Conservation (phyloP, 2,797 vertebrate species). For the Etheostoma perlongum region DNA sequence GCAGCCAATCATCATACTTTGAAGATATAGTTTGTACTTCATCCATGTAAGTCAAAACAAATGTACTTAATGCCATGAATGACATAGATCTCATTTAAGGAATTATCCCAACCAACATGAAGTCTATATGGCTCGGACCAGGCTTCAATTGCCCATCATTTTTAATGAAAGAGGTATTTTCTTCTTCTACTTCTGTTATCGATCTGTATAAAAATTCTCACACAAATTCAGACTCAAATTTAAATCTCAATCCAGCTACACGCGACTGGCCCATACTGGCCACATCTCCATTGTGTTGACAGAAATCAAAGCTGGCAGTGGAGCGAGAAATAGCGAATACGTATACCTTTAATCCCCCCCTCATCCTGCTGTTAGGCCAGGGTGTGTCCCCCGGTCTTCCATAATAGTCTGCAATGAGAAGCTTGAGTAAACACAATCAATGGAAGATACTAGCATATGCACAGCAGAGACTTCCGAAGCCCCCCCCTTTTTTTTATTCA, state of each 20-base stretch:
- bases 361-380: slow-evolving; percentile 80
- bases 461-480: slow-evolving; percentile 67
- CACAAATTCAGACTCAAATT: background rate
- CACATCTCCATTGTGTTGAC: slow-evolving; percentile 46
- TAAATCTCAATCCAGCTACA: slow-evolving; percentile 8
- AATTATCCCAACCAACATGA: background rate
- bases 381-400: slow-evolving; percentile 78
- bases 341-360: slow-evolving; percentile 77
- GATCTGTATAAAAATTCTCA: background rate
- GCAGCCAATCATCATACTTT: background rate
- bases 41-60: background rate
- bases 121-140: background rate
- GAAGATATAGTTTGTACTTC: background rate
- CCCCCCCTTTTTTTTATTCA: slow-evolving; percentile 40
- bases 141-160: background rate
- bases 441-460: slow-evolving; percentile 78
- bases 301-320: slow-evolving; percentile 52
- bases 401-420: slow-evolving; percentile 87
- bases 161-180: background rate
- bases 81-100: background rate
- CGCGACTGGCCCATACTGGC: background rate
- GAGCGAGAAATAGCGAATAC: slow-evolving; percentile 73
- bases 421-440: slow-evolving; percentile 89
- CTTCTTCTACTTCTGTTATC: background rate
- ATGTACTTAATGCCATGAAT: background rate